phyloP scores from a whole-genome alignment of 2,888 invertebrate genomes.

The Lasioglossum figueresi region DNA sequence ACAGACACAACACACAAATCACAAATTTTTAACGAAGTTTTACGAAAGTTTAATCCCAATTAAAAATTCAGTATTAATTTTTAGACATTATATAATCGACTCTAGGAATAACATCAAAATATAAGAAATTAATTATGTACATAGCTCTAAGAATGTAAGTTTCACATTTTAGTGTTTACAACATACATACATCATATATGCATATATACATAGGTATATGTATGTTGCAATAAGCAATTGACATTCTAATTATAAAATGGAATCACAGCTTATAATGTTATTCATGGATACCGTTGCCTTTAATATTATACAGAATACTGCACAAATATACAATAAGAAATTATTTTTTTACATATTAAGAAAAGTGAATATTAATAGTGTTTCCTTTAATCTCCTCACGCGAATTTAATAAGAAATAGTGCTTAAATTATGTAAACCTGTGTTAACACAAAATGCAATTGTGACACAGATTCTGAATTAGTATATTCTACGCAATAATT shows the following conservation, averaged over 20 bases:
- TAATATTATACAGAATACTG: slow-evolving; percentile 60
- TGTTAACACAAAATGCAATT: slow-evolving; percentile 59
- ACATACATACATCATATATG: slow-evolving; percentile 33
- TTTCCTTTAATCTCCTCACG: slow-evolving; percentile 27
- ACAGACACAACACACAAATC: slow-evolving; percentile 32
- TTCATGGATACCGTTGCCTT: slow-evolving; percentile 50
- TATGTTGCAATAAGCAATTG: slow-evolving; percentile 56
- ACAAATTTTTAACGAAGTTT: slow-evolving; percentile 32
- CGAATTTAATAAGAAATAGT: slow-evolving; percentile 45
- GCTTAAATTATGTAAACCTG: slow-evolving; percentile 40
- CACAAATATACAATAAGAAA: slow-evolving; percentile 31
- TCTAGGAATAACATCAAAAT: slow-evolving; percentile 42
- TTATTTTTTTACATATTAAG: slow-evolving; percentile 34
- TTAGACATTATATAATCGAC: slow-evolving; percentile 30
- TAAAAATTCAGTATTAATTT: slow-evolving; percentile 52
- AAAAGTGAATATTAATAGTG: slow-evolving; percentile 41
- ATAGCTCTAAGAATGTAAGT: slow-evolving; percentile 53
- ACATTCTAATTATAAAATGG: slow-evolving; percentile 68
- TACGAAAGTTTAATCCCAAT: slow-evolving; percentile 59
- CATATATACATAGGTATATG: slow-evolving; percentile 53
- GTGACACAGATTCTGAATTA: slow-evolving; percentile 42
- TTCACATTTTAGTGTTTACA: slow-evolving; percentile 54
- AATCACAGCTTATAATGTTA: slow-evolving; percentile 67
- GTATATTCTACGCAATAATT: slow-evolving; percentile 36
- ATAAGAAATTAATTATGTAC: slow-evolving; percentile 51